phyloP scores from a whole-genome alignment of 2,888 invertebrate species.

The Marronus borbonicus region DNA sequence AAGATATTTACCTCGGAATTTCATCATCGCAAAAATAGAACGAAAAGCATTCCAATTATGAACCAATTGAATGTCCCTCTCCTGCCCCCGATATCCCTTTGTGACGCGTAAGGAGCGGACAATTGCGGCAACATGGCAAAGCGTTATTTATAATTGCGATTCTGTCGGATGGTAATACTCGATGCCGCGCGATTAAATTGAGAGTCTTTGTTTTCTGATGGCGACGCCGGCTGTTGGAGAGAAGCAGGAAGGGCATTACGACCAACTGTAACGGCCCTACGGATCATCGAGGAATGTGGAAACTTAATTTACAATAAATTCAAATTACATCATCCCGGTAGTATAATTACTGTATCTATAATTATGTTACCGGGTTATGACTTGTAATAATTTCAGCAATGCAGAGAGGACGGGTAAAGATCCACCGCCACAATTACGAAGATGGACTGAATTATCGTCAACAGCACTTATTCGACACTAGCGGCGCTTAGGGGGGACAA shows the following conservation, averaged over 20 bases:
- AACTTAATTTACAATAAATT: constrained; percentile 45
- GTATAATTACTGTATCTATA: constrained; percentile 32
- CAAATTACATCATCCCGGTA: constrained; percentile 35
- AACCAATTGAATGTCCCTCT: constrained; percentile 21
- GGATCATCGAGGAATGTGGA: constrained; percentile 30
- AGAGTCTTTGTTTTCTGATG: constrained; percentile 13
- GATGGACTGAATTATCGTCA: constrained; percentile 34
- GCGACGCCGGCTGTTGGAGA: background rate
- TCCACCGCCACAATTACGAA: constrained; percentile 32
- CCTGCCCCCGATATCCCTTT: background rate
- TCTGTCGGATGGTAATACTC: constrained; percentile 8
- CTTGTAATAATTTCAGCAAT: constrained; percentile 27
- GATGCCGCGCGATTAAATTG: constrained; percentile 28
- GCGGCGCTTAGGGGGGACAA: background rate
- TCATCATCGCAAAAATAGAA: constrained; percentile 19
- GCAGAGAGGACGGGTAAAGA: constrained; percentile 12
- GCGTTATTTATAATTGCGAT: constrained; percentile 37
- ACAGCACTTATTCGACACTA: constrained; percentile 9
- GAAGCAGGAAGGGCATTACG: constrained; percentile 1
- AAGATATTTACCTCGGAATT: constrained; percentile 31
- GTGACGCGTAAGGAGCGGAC: background rate
- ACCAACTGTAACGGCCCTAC: constrained; percentile 22
- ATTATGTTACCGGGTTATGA: constrained; percentile 34
- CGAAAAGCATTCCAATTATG: constrained; percentile 23
- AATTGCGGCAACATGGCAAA: constrained; percentile 13